Evolutionary conservation across 2,888 invertebrate genomes (phyloP).

Genomic region (Coremacera marginata): DNA sequence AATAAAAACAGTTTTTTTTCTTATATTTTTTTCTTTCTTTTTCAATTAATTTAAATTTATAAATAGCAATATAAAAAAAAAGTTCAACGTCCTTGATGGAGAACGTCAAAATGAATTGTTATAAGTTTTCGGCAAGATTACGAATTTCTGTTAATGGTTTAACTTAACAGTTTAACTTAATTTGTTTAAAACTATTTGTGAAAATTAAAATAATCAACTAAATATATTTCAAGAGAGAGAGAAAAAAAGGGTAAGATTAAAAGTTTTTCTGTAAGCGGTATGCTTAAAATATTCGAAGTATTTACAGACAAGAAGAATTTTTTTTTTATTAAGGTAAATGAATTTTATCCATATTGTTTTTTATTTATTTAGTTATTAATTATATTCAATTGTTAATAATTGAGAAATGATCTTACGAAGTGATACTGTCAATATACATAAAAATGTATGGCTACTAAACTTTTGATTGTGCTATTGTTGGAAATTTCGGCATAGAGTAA

Average conservation of each 20-base stretch:
- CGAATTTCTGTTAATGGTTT: background rate
- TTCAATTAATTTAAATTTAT: background rate
- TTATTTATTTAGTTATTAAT: background rate
- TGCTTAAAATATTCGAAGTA: background rate
- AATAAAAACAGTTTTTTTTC: background rate
- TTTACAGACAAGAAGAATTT: background rate
- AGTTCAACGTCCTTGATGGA: background rate
- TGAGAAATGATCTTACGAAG: too few relatives aligned
- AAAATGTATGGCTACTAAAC: too few relatives aligned
- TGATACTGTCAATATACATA: too few relatives aligned
- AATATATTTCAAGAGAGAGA: background rate
- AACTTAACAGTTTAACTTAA: background rate
- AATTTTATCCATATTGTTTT: background rate
- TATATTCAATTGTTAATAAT: too few relatives aligned
- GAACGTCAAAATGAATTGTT: background rate
- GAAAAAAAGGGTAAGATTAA: background rate
- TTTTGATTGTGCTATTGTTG: too few relatives aligned
- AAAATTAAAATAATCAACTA: constrained; percentile 13
- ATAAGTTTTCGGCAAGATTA: constrained; percentile 29
- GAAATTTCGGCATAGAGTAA: too few relatives aligned
- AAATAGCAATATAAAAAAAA: constrained; percentile 4
- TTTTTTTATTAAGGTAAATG: background rate
- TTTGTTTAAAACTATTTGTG: constrained; percentile 26
- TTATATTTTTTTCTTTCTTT: constrained; percentile 2
- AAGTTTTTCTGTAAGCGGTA: background rate